Percentiles rank a stretch among this genome's conserved stretches.
phyloP scores from a whole-genome alignment of 2,888 invertebrate species.

The Meteorus colon region DNA sequence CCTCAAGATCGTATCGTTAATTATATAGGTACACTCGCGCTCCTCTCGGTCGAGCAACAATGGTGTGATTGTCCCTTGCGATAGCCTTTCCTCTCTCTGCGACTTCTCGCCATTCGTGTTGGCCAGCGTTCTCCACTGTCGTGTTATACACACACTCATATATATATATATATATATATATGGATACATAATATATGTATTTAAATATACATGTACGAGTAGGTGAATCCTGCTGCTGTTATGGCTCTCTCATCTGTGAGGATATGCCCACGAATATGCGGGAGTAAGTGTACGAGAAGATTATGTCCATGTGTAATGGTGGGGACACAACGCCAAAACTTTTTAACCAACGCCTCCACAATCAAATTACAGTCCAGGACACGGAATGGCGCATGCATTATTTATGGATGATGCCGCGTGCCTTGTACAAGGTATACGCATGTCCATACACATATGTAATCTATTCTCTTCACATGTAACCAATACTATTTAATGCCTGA shows the following conservation, averaged over 20 bases:
- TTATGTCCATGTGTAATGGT: slow-evolving; percentile 12
- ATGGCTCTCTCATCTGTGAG: slow-evolving; percentile 23
- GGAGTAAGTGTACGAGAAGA: slow-evolving; percentile 47
- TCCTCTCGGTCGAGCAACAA: slow-evolving; percentile 61
- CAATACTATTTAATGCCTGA: slow-evolving; percentile 18
- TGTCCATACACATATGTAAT: slow-evolving; percentile 15
- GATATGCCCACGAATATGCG: slow-evolving; percentile 41
- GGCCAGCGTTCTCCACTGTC: slow-evolving; percentile 21
- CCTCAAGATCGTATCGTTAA: slow-evolving; percentile 68
- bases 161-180: slow-evolving; percentile 26
- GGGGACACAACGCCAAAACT: slow-evolving; percentile 55
- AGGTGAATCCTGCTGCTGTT: slow-evolving; percentile 25
- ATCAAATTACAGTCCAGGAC: slow-evolving; percentile 70
- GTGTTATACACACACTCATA: slow-evolving; percentile 19
- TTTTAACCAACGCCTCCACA: slow-evolving; percentile 70
- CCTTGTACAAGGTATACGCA: slow-evolving; percentile 41
- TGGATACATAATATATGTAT: no score
- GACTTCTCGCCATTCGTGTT: slow-evolving; percentile 47
- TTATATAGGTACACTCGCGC: slow-evolving; percentile 57
- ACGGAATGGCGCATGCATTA: slow-evolving; percentile 65
- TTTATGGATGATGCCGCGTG: slow-evolving; percentile 68
- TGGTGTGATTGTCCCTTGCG: slow-evolving; percentile 67
- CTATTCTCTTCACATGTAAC: slow-evolving; percentile 25
- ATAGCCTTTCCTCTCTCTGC: slow-evolving; percentile 55
- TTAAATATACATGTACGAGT: slow-evolving; percentile 33